Evolutionary conservation across 1,140 invertebrate species (phyloP).

Genomic region (Apocrypta bakeri): DNA sequence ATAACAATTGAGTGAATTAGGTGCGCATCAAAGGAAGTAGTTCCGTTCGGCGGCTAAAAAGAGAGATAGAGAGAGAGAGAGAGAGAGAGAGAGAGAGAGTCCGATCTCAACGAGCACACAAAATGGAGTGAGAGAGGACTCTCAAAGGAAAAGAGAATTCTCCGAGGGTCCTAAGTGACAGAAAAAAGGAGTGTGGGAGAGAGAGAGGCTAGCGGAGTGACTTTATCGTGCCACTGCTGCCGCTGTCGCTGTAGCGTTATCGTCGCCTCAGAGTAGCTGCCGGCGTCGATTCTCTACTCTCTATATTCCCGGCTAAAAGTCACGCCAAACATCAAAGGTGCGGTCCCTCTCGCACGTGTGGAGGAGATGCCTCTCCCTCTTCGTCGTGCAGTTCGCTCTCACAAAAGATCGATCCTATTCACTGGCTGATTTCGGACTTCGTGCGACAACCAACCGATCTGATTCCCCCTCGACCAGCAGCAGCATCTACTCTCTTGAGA

Average conservation of each 20-base stretch:
- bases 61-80: slow-evolving; percentile 35
- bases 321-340: slow-evolving; percentile 64
- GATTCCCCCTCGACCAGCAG: not conserved
- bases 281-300: not conserved
- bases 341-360: not conserved
- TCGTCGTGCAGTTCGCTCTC: not conserved
- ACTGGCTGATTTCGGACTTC: not conserved
- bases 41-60: slow-evolving; percentile 36
- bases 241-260: not conserved
- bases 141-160: slow-evolving; percentile 60
- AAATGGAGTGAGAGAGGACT: slow-evolving; percentile 29
- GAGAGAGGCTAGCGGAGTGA: not conserved
- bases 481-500: not conserved
- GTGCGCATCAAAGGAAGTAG: slow-evolving; percentile 62
- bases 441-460: not conserved
- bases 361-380: not conserved
- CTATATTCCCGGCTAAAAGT: slow-evolving; percentile 58
- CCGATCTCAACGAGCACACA: not conserved
- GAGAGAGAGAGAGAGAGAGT: slow-evolving; percentile 32
- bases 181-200: slow-evolving; percentile 16
- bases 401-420: slow-evolving; percentile 28
- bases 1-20: slow-evolving; percentile 70
- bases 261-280: not conserved
- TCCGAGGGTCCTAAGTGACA: slow-evolving; percentile 56
- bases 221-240: not conserved